These are phyloP conservation scores for Corythucha ciliata DNA, from an alignment of 2,888 invertebrate species.

Conservation along the genomic window DNA sequence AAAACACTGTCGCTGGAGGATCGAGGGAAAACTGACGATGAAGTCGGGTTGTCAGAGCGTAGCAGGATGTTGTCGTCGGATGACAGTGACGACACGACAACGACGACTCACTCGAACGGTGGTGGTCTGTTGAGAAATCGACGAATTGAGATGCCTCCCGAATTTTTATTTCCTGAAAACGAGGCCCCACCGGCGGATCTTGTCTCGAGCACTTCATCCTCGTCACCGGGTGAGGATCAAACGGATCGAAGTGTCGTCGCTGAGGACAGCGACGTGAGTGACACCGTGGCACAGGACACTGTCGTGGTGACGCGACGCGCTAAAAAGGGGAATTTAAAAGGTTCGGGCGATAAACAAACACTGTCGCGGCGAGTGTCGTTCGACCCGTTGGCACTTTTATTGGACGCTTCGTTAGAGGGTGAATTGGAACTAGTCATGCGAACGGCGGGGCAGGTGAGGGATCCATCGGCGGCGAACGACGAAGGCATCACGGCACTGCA, in stretches of 20 bases:
- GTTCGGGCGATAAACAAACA: conserved; percentile 32
- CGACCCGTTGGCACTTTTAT: conserved; percentile 87
- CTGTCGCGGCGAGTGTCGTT: conserved; percentile 80
- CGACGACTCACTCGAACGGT: not conserved
- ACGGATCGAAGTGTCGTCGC: conserved; percentile 18
- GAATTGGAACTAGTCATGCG: conserved; percentile 93
- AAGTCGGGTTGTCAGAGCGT: not conserved
- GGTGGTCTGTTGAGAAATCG: conserved; percentile 38
- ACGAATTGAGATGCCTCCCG: conserved; percentile 73
- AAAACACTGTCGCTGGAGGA: conserved; percentile 43
- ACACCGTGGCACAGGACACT: conserved; percentile 17
- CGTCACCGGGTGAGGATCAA: conserved; percentile 20
- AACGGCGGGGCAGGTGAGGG: conserved; percentile 86
- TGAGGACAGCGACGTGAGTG: conserved; percentile 27
- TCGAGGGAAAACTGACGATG: conserved; percentile 12
- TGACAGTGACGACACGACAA: conserved; percentile 17
- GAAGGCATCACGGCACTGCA: conserved; percentile 99
- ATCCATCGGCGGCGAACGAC: conserved; percentile 96
- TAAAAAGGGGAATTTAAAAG: conserved; percentile 71
- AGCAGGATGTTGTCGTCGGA: conserved; percentile 15
- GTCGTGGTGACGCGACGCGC: conserved; percentile 25
- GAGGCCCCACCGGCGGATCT: conserved; percentile 53
- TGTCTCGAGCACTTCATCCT: conserved; percentile 39
- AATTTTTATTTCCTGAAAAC: conserved; percentile 68
- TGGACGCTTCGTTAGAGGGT: conserved; percentile 96